These are phyloP conservation scores for Mechanitis messenoides DNA, from an alignment of 2,888 invertebrate genomes.

Conservation along the genomic window DNA sequence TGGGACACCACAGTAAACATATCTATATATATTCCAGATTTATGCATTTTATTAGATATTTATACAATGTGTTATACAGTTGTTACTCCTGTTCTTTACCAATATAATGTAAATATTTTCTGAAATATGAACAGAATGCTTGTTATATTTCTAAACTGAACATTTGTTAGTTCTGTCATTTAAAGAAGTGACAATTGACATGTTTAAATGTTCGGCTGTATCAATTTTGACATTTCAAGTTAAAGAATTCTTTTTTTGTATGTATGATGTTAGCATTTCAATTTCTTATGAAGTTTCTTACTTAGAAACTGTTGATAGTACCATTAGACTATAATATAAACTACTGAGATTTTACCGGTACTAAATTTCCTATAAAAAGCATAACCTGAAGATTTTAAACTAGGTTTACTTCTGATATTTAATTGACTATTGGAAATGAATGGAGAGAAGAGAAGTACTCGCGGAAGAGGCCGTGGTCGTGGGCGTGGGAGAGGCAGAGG, in stretches of 20 bases:
- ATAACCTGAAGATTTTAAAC: background rate
- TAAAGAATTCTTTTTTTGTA: background rate
- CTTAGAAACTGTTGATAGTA: background rate
- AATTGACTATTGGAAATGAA: conserved; percentile 48
- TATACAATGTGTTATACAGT: too few relatives aligned
- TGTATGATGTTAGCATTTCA: background rate
- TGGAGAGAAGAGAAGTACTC: conserved; percentile 78
- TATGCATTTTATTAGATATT: too few relatives aligned
- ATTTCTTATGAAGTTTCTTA: background rate
- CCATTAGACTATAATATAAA: background rate
- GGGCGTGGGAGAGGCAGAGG: conserved; percentile 86
- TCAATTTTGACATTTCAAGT: background rate
- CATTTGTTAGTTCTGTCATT: background rate
- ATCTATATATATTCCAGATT: too few relatives aligned
- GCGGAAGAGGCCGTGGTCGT: conserved; percentile 86
- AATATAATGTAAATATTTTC: too few relatives aligned
- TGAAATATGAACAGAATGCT: too few relatives aligned
- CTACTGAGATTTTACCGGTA: too few relatives aligned
- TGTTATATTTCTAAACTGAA: background rate
- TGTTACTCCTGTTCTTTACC: too few relatives aligned
- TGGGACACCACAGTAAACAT: too few relatives aligned
- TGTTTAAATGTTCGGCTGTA: background rate
- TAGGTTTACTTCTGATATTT: background rate
- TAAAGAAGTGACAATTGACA: background rate
- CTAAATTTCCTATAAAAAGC: too few relatives aligned